Evolutionary conservation across 2,797 vertebrate species (phyloP).

Genomic region (Falco berigora): DNA sequence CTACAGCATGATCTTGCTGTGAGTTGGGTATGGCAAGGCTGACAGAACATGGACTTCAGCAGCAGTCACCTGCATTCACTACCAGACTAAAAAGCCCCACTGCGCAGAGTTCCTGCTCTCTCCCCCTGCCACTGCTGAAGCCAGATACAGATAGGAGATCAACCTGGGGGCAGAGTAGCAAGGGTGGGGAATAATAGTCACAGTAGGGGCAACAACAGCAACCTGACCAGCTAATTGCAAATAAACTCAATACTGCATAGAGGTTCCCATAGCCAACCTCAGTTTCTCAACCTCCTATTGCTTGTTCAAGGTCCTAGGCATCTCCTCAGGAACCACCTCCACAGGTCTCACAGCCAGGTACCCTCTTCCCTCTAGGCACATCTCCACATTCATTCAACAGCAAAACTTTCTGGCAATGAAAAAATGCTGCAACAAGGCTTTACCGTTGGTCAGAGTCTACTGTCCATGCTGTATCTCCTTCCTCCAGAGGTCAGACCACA

Average conservation of each 20-base stretch:
- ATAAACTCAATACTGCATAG: background rate
- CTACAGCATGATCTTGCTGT: background rate
- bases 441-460: no score
- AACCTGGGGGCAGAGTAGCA: background rate
- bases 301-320: background rate
- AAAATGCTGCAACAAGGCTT: no score
- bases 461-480: no score
- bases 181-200: background rate
- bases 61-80: background rate
- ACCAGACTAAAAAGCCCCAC: background rate
- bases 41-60: background rate
- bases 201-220: background rate
- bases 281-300: background rate
- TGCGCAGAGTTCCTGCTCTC: background rate
- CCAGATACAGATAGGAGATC: background rate
- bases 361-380: background rate
- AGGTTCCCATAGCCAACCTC: background rate
- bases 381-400: background rate
- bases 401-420: background rate
- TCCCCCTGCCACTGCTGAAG: background rate
- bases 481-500: no score
- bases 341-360: background rate
- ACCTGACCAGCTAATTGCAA: background rate
- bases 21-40: background rate
- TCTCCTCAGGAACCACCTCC: background rate